Conservation (phyloP, 2,797 vertebrate genomes). For the Potorous gilbertii region DNA sequence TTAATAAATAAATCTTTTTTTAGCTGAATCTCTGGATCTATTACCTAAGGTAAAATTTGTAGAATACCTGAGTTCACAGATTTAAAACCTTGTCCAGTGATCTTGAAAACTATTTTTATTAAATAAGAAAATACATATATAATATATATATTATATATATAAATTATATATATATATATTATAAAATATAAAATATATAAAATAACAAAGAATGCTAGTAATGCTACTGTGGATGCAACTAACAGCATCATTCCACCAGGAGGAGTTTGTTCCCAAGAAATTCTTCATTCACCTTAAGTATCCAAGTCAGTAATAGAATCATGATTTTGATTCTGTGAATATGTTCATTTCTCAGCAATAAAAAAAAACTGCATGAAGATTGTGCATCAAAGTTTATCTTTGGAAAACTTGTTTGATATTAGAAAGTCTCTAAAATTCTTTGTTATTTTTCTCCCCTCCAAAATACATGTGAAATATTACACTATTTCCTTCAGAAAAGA, state of each 20-base stretch:
- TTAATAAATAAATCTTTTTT: constrained; percentile 19
- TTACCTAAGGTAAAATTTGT: constrained; percentile 42
- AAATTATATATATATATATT: too few relatives aligned
- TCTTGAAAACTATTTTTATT: constrained; percentile 23
- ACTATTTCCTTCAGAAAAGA: constrained; percentile 53
- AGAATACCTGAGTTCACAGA: background rate
- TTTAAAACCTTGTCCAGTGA: constrained; percentile 35
- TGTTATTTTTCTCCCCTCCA: constrained; percentile 18
- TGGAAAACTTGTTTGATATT: constrained; percentile 44
- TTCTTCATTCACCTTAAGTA: constrained; percentile 2
- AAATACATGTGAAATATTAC: constrained; percentile 35
- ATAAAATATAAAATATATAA: too few relatives aligned
- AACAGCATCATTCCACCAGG: constrained; percentile 63
- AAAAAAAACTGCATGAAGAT: background rate
- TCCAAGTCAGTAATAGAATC: constrained; percentile 21
- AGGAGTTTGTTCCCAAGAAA: constrained; percentile 66
- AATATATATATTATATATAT: too few relatives aligned
- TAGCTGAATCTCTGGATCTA: background rate
- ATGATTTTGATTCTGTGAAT: constrained; percentile 27
- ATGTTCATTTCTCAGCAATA: constrained; percentile 7
- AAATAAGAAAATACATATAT: constrained; percentile 23
- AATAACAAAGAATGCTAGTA: background rate
- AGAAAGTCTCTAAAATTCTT: constrained; percentile 55
- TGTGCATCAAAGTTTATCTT: constrained; percentile 27
- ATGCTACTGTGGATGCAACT: constrained; percentile 31